Percentiles rank a stretch among this genome's conserved stretches.
Evolutionary conservation across 2,888 invertebrate species (phyloP).

Genomic region (Cerastoderma edule): DNA sequence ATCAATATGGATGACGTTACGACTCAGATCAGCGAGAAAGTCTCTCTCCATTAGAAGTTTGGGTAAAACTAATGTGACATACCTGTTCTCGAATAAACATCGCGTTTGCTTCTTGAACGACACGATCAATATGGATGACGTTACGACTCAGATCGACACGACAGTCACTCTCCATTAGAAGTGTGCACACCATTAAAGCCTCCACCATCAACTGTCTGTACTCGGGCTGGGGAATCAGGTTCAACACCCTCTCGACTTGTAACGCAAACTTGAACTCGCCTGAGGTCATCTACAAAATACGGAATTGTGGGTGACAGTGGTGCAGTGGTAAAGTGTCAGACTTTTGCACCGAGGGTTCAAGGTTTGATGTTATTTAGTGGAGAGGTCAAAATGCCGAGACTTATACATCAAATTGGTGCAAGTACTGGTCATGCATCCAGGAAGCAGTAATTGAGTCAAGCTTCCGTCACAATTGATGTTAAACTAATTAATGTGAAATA

Average conservation of each 20-base stretch:
- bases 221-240: constrained; percentile 98
- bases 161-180: constrained; percentile 86
- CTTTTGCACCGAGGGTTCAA: too few relatives aligned
- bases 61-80: not conserved
- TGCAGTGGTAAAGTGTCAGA: too few relatives aligned
- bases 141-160: constrained; percentile 68
- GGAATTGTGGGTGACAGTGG: too few relatives aligned
- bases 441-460: too few relatives aligned
- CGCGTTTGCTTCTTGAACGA: constrained; percentile 97
- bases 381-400: too few relatives aligned
- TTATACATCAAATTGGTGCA: too few relatives aligned
- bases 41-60: too few relatives aligned
- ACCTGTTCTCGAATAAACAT: constrained; percentile 98
- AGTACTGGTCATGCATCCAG: too few relatives aligned
- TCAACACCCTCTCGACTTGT: constrained; percentile 97
- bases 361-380: too few relatives aligned
- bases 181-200: constrained; percentile 96
- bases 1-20: constrained; percentile 88
- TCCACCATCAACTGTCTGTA: constrained; percentile 98
- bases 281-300: constrained; percentile 94
- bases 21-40: constrained; percentile 69
- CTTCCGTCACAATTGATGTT: too few relatives aligned
- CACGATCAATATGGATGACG: constrained; percentile 89
- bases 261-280: constrained; percentile 99
- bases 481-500: too few relatives aligned